phyloP scores from a whole-genome alignment of 2,113 vertebrate species.

The Pseudopodoces humilis region DNA sequence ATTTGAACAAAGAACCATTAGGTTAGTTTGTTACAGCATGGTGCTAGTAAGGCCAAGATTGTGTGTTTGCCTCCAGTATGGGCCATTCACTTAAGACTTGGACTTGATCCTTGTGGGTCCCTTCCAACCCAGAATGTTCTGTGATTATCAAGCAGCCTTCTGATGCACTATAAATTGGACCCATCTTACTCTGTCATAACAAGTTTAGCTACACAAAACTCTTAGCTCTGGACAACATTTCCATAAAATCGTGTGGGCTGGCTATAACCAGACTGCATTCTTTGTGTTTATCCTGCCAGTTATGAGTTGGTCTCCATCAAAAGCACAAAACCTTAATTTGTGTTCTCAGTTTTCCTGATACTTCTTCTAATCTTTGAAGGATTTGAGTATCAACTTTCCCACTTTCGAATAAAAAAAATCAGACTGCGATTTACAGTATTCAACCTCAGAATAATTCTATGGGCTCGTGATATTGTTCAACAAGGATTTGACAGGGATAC shows the following conservation, averaged over 20 bases:
- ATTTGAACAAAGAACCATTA: not conserved
- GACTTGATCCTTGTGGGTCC: not conserved
- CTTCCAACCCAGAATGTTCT: not conserved
- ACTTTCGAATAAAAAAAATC: not conserved
- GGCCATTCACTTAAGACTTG: not conserved
- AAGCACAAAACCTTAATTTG: not conserved
- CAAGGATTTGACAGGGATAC: not conserved
- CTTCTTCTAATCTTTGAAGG: not conserved
- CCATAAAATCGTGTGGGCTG: not conserved
- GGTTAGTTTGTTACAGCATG: not conserved
- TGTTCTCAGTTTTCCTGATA: not conserved
- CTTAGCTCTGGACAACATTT: not conserved
- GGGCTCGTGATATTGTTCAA: not conserved
- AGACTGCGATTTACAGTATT: not conserved
- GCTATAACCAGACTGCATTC: not conserved
- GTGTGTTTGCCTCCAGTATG: not conserved
- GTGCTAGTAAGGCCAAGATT: not conserved
- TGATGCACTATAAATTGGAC: not conserved
- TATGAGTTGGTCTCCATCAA: not conserved
- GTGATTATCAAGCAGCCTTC: not conserved
- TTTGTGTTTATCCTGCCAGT: not conserved
- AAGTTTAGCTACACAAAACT: not conserved
- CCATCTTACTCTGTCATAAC: not conserved
- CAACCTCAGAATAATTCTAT: not conserved
- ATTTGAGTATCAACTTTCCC: not conserved